These are phyloP conservation scores for Drosophila anceps DNA, from an alignment of 2,888 invertebrate genomes.

Conservation along the genomic window DNA sequence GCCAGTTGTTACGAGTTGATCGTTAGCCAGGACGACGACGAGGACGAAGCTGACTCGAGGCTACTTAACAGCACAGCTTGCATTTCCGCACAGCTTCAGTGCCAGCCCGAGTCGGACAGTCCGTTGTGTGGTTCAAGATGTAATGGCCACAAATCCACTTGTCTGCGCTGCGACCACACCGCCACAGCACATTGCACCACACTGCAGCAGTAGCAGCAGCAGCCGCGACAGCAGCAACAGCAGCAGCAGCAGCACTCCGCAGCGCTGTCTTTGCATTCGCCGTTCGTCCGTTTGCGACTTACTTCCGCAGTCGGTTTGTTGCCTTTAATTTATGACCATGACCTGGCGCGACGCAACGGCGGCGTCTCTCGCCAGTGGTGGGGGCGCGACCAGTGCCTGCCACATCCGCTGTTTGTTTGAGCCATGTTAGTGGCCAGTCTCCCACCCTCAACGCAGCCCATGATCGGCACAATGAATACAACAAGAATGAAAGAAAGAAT, in stretches of 20 bases:
- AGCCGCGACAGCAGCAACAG: no score
- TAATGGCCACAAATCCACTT: constrained; percentile 76
- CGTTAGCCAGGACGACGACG: constrained; percentile 55
- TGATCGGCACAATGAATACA: constrained; percentile 57
- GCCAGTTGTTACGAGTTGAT: constrained; percentile 56
- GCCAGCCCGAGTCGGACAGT: constrained; percentile 23
- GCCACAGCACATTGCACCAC: constrained; percentile 2
- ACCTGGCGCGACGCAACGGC: constrained; percentile 51
- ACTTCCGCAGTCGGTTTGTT: constrained; percentile 75
- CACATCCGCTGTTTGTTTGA: constrained; percentile 72
- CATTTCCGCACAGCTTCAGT: constrained; percentile 56
- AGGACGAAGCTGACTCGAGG: constrained; percentile 52
- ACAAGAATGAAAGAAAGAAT: constrained; percentile 20
- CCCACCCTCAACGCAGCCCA: neutral
- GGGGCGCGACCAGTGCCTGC: constrained; percentile 42
- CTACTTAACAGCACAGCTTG: constrained; percentile 76
- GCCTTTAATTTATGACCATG: constrained; percentile 77
- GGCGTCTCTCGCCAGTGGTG: constrained; percentile 48
- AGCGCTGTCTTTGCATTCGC: constrained; percentile 4
- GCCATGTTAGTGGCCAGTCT: constrained; percentile 14
- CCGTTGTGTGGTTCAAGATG: constrained; percentile 54
- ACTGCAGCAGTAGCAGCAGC: neutral
- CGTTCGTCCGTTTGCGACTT: constrained; percentile 54
- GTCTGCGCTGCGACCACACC: constrained; percentile 22
- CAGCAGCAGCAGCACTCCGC: neutral